Percentiles rank a stretch among this genome's conserved stretches.
Conservation (phyloP, 2,888 invertebrate genomes). For the Caprella mutica region DNA sequence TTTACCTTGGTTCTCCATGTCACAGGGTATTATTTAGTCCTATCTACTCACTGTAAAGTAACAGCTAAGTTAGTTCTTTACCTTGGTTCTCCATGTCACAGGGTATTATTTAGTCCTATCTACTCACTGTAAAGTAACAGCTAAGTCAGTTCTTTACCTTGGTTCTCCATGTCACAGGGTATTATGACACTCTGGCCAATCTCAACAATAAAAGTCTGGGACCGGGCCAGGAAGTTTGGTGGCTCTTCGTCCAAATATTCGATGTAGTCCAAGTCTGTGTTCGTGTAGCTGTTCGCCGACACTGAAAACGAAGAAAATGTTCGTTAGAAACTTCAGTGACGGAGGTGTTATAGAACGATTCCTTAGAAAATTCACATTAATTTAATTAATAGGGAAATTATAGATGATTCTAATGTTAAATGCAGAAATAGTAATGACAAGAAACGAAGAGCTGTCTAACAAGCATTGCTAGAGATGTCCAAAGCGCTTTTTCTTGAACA, state of each 20-base stretch:
- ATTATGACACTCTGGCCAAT: conserved; percentile 64
- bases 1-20: not conserved
- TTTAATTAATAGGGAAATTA: no score
- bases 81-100: not conserved
- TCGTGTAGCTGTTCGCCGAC: not conserved
- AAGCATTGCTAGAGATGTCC: no score
- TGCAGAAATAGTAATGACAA: no score
- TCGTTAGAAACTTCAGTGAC: no score
- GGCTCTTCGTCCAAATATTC: conserved; percentile 16
- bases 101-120: not conserved
- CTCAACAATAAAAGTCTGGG: conserved; percentile 63
- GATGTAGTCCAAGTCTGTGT: conserved; percentile 9
- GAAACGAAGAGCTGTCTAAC: no score
- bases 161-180: conserved; percentile 67
- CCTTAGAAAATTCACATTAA: no score
- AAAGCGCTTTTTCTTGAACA: no score
- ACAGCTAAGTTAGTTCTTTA: no score
- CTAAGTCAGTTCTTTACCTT: conserved; percentile 49
- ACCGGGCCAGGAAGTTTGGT: conserved; percentile 52
- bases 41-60: not conserved
- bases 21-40: not conserved
- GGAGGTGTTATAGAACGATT: no score
- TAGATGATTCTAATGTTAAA: no score
- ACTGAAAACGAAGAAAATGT: no score
- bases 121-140: not conserved